Base-by-base conservation (phyloP, 2,888 invertebrate genomes). In the Yponomeuta sedellus region DNA sequence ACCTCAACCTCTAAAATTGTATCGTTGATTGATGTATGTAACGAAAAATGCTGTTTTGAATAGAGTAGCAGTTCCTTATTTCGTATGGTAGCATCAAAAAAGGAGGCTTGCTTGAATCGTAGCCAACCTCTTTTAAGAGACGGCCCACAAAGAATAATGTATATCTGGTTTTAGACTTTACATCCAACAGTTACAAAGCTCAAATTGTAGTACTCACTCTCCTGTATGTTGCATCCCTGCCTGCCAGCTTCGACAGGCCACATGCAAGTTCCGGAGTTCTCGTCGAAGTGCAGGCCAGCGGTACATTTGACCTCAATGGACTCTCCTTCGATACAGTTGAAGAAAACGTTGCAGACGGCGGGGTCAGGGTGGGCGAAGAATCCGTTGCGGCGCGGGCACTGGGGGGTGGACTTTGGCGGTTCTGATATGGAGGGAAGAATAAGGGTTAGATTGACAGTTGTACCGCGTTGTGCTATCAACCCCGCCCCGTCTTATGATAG, bases 311-410 rank as follows among this genome's bases (percentile, higher is more conserved):
- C 94, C 82, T 96, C 95, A 66, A 93, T 94, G 65, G 94, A 92
- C 39, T 96, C 96, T 65, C 97, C 97, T 71, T 97, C 96, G 77
- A 97, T 96, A 82, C 97, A 97, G 87, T 97, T 97, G 92, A 93
- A 96, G 93, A 97, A 97, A 71, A 96, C 84, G 83, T 97, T 95
- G 91, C 97, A 97, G 19, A 96, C 93, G 6, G 94, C 79, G 0
- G 95, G 92, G 76, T 97, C 96, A 10, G 97, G 97, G 91, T 97
- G 97, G 58, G 97, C 95, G 86, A 97, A 98, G 94, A 97, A 97
- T 63, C 97, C 97, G 85, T 97, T 97, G 75, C 94, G 94, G 70
- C 97, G 93, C 22, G 97, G 97, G 80, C 97, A 97, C 70, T 93
- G 92, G 61, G 89, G 86, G 77, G 88, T 94, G 10, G 94, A 88